Conservation (phyloP, 1,140 invertebrate species). For the Euura saliciscinereae region DNA sequence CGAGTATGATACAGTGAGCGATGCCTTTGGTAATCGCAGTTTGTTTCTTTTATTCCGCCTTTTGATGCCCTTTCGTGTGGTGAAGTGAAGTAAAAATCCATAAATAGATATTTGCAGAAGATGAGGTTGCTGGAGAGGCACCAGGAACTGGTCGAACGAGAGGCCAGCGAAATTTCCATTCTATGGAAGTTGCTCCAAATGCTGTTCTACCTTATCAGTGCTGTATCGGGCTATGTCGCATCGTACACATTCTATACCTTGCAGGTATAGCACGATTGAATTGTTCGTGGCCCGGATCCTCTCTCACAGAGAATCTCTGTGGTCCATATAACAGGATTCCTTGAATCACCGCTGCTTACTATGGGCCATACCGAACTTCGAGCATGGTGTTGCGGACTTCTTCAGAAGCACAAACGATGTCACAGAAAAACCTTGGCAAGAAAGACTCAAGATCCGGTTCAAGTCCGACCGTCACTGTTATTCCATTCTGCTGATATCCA, state of each 20-base stretch:
- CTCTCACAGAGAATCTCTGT: too few relatives aligned
- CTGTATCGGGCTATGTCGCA: constrained; percentile 32
- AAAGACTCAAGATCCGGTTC: constrained; percentile 28
- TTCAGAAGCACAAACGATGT: background rate
- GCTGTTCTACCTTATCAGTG: constrained; percentile 27
- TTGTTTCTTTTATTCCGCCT: constrained; percentile 17
- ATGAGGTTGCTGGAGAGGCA: constrained; percentile 36
- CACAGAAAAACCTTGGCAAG: constrained; percentile 21
- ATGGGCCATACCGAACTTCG: constrained; percentile 31
- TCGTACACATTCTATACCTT: constrained; percentile 38
- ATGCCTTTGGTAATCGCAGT: background rate
- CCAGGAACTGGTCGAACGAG: constrained; percentile 33
- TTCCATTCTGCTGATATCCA: constrained; percentile 28
- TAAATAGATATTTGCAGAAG: background rate
- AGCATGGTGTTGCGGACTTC: background rate
- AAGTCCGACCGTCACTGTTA: constrained; percentile 28
- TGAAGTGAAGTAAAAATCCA: too few relatives aligned
- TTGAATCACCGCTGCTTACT: constrained; percentile 36
- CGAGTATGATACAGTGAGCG: too few relatives aligned
- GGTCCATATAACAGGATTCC: too few relatives aligned
- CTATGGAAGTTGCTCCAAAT: constrained; percentile 37
- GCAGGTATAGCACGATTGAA: constrained; percentile 43
- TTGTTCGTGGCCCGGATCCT: too few relatives aligned
- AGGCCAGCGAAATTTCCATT: constrained; percentile 33
- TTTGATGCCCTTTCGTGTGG: too few relatives aligned